Evolutionary conservation across 2,888 invertebrate genomes (phyloP), one percentile per base, ranked within the genome.

Genomic region (Lutraria lutraria): DNA sequence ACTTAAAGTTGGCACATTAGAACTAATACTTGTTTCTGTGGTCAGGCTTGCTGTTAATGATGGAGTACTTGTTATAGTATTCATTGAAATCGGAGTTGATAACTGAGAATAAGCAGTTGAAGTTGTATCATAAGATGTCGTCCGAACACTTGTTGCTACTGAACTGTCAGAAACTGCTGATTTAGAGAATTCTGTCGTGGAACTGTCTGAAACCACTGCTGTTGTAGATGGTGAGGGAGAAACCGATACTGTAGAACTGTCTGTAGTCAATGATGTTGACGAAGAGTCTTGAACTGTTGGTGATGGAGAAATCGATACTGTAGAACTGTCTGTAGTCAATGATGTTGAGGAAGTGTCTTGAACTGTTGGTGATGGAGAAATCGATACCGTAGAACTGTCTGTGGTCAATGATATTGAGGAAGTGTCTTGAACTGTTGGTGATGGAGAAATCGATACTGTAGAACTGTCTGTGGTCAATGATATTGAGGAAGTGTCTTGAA

Each of bases 381-480:
- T 31, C 21, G 81, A 10, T 80, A 68, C 56, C 21, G 54, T 19
- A 54, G 63, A 54, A 25, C 81, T 83, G 25, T 72, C 52, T 63
- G 52, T 19, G 19, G 76, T 29, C 15, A 25, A 25, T 15, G 29
- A 29, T 29, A 12, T 72, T 25, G 43, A 19, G 16, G 83, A 43
- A 25, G 43, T 34, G 19, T 83, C 52, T 63, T 43, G 43, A 8
- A 43, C 43, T 43, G 43, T 43, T 43, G 43, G 43, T 43, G 31
- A 72, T 56, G 63, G 8, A 34, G 31, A 19, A 25, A 85, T 31
- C 21, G 83, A 10, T 80, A 68, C 56, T 54, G 86, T 21, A 63
- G 83, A 43, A 53, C 52, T 83, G 53, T 81, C 31, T 21, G 85
- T 21, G 13, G 86, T 81, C 72, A 86, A 76, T 83, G 81, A 10